These are phyloP conservation scores for Cheilosia impressa DNA, from an alignment of 2,888 invertebrate genomes.

Conservation along the genomic window DNA sequence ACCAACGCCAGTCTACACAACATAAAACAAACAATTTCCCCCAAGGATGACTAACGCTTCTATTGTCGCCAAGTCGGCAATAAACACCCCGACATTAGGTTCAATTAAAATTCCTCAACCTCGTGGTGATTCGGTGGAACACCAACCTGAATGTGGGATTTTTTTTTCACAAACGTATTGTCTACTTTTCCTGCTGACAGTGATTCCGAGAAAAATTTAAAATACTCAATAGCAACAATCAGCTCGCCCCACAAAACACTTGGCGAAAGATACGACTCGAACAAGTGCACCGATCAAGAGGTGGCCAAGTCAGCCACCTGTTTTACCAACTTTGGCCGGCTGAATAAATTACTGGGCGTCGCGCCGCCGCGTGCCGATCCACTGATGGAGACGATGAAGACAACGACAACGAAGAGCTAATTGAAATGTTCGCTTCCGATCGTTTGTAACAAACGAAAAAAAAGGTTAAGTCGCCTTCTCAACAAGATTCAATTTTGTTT, in stretches of 20 bases:
- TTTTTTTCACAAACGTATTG: conserved; percentile 1
- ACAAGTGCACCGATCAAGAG: conserved; percentile 32
- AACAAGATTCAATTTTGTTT: conserved; percentile 1
- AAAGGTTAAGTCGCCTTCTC: neutral
- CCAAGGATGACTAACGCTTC: conserved; percentile 19
- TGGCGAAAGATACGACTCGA: conserved; percentile 10
- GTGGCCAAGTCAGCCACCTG: conserved; percentile 26
- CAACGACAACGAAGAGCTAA: conserved; percentile 11
- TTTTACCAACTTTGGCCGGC: neutral
- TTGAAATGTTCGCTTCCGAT: conserved; percentile 55
- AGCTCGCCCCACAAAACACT: conserved; percentile 19
- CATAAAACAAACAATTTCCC: neutral
- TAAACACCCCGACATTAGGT: neutral
- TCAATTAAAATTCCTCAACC: conserved; percentile 54
- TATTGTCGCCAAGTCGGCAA: conserved; percentile 16
- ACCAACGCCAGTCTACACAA: neutral
- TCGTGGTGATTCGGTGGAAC: conserved; percentile 30
- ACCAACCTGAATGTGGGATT: conserved; percentile 21
- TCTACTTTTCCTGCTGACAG: conserved; percentile 15
- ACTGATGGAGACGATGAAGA: neutral
- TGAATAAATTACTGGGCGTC: conserved; percentile 39
- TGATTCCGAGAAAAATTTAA: conserved; percentile 31
- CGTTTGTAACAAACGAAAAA: conserved; percentile 2
- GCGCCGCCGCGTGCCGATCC: conserved; percentile 8
- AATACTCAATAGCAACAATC: conserved; percentile 22